Evolutionary conservation across 2,797 vertebrate genomes (phyloP).

Genomic region (Phylloscopus collybita): DNA sequence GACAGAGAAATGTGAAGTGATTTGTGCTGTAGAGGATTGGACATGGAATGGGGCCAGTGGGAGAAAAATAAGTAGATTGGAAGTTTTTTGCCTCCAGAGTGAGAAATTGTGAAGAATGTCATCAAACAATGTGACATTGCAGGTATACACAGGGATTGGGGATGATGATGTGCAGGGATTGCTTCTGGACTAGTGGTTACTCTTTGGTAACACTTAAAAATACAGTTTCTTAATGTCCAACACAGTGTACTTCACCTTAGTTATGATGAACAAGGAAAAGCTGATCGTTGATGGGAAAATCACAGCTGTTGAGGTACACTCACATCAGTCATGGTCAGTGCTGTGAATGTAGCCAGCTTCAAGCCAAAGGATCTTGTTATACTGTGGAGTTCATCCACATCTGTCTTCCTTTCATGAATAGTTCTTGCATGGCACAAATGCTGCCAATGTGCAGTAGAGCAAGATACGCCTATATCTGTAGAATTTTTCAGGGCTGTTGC

Average conservation of each 20-base stretch:
- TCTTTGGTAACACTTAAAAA: neutral
- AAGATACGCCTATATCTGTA: neutral
- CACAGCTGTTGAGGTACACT: neutral
- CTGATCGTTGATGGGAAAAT: neutral
- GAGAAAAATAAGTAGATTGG: neutral
- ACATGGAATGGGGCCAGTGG: accelerated
- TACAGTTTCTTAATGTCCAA: neutral
- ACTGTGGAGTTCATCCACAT: neutral
- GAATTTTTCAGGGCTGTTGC: neutral
- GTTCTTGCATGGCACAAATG: neutral
- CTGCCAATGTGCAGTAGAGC: neutral
- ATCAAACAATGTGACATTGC: accelerated
- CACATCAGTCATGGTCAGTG: neutral
- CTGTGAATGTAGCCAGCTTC: neutral
- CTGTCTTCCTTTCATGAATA: neutral
- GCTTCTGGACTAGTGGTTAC: neutral
- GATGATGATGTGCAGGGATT: too few relatives aligned
- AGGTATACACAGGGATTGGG: too few relatives aligned
- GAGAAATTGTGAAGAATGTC: neutral
- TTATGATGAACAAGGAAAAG: neutral
- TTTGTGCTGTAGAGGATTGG: neutral
- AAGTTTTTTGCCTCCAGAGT: neutral
- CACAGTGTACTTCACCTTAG: neutral
- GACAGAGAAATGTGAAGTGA: accelerated
- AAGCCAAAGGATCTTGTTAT: neutral